Evolutionary conservation across 2,888 invertebrate species (phyloP).

Genomic region (Myopa tessellatipennis): DNA sequence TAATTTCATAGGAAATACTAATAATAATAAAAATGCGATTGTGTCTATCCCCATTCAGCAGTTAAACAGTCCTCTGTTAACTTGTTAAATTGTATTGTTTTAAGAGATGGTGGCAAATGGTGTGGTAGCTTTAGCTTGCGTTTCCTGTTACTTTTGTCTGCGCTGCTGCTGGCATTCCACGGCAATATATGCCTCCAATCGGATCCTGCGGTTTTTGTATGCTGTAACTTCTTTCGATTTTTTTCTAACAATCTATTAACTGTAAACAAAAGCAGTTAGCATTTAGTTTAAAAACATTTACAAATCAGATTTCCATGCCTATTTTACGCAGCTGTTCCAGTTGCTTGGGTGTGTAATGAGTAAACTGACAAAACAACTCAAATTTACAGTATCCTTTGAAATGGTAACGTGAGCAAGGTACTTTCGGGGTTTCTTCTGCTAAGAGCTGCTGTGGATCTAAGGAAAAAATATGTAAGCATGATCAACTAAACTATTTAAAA

Average conservation of each 20-base stretch:
- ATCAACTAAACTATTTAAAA: not conserved
- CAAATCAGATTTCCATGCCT: constrained; percentile 47
- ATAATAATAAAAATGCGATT: constrained; percentile 3
- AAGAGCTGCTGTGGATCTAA: constrained; percentile 55
- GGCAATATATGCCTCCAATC: constrained; percentile 25
- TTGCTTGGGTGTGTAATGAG: constrained; percentile 58
- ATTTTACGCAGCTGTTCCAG: constrained; percentile 54
- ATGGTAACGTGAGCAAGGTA: constrained; percentile 56
- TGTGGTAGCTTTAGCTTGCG: constrained; percentile 33
- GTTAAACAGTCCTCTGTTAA: constrained; percentile 37
- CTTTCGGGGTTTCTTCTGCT: constrained; percentile 52
- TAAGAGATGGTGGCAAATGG: constrained; percentile 52
- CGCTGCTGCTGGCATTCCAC: constrained; percentile 37
- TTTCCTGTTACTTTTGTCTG: not conserved
- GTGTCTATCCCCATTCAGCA: constrained; percentile 49
- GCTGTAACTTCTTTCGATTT: constrained; percentile 4
- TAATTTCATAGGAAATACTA: not conserved
- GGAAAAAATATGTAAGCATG: not conserved
- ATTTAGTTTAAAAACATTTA: not conserved
- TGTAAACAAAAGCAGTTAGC: not conserved
- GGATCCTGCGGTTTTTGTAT: not conserved
- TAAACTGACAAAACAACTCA: constrained; percentile 59
- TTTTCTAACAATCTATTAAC: constrained; percentile 26
- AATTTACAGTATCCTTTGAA: constrained; percentile 59
- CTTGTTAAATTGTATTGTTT: constrained; percentile 48